Evolutionary conservation across 2,113 vertebrate genomes (phyloP), one percentile per base, ranked within the genome.

Genomic region (Himantopus leucocephalus): DNA sequence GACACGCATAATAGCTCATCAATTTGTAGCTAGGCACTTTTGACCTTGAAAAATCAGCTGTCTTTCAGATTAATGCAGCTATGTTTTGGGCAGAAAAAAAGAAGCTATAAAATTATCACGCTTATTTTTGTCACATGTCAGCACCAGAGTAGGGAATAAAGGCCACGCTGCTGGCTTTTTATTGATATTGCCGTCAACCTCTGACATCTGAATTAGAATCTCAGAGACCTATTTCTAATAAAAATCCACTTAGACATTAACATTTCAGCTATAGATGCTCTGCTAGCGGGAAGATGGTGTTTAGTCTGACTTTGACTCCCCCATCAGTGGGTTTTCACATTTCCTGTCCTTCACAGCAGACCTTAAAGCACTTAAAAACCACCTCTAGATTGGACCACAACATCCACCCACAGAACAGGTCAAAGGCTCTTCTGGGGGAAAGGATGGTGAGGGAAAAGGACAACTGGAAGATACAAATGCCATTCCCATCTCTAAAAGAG

Each of bases 41-140:
- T 98, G 97, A 98, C 98, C 98, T 98, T 98, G 98, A 97, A 98
- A 97, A 98, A 97, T 97, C 97, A 97, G 85, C 97, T 98, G 96
- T 97, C 97, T 97, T 97, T 96, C 96, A 97, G 96, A 98, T 97
- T 98, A 98, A 98, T 90, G 91, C 91, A 97, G 96, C 97, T 94
- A 95, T 86, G 94, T 97, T 97, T 98, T 90, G 89, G 87, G 87
- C 66, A 96, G 93, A 56, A 96, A 95, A 96, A 95, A 97, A 93
- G 53, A 60, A 96, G 88, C 73, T 60, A 93, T 97, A 97, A 97
- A 98, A 98, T 97, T 94, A 97, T 93, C 93, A 84, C 80, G 95
- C 92, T 97, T 98, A 95, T 97, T 98, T 98, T 98, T 97, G 97
- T 97, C 98, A 97, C 92, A 94, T 94, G 93, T 91, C 94, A 97